Evolutionary conservation across 2,797 vertebrate species (phyloP).

Genomic region (Microchirus variegatus): DNA sequence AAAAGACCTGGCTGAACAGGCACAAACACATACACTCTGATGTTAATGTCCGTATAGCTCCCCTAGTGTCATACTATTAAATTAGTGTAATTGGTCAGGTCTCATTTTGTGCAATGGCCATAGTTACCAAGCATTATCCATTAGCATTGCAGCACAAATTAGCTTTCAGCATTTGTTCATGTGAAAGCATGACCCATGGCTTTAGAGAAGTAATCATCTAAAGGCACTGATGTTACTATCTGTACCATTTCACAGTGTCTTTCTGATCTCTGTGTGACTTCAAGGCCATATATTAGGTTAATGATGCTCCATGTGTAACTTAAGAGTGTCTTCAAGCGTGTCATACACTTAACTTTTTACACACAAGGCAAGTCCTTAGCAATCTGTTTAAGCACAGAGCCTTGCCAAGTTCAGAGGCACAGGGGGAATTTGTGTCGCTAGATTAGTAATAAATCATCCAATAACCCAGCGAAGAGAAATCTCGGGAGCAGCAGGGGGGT

Average conservation of each 20-base stretch:
- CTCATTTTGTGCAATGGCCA: constrained; percentile 57
- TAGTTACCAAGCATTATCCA: constrained; percentile 60
- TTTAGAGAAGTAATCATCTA: constrained; percentile 42
- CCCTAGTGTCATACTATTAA: constrained; percentile 49
- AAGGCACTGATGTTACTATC: constrained; percentile 42
- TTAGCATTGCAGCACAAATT: constrained; percentile 64
- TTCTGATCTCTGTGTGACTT: constrained; percentile 30
- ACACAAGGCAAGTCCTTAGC: constrained; percentile 58
- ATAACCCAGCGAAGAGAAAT: constrained; percentile 74
- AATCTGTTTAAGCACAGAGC: constrained; percentile 72
- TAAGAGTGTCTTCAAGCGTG: constrained; percentile 43
- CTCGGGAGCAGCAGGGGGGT: constrained; percentile 55
- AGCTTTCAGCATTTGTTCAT: constrained; percentile 53
- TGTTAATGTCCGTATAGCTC: constrained; percentile 39
- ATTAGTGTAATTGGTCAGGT: constrained; percentile 71
- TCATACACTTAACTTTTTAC: constrained; percentile 56
- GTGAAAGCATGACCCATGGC: constrained; percentile 61
- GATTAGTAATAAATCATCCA: constrained; percentile 82
- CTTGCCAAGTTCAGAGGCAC: constrained; percentile 73
- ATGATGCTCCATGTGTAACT: constrained; percentile 42
- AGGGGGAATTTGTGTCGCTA: constrained; percentile 75
- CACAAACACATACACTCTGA: constrained; percentile 31
- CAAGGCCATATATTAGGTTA: constrained; percentile 43
- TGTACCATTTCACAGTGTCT: constrained; percentile 31
- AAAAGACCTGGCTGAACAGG: constrained; percentile 47